Evolutionary conservation across 2,113 vertebrate species (phyloP), one percentile per base, ranked within the genome.

Genomic region (Natator depressus): DNA sequence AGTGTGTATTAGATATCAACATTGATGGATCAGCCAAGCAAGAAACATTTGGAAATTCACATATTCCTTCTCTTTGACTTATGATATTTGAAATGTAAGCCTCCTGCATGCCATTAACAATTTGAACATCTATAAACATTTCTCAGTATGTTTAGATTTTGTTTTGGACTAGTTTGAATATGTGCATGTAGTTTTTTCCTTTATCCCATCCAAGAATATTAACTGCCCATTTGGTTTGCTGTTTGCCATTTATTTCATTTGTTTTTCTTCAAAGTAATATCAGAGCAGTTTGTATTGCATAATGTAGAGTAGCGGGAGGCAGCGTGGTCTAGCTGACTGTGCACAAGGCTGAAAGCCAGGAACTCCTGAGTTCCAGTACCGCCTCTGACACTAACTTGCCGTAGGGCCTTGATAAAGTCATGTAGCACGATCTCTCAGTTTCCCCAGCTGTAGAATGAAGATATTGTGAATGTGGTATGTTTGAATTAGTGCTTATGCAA

Each of bases 21-120:
- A 95, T 83, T 93, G 93, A 96, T 95, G 96, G 93, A 90, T 91
- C 95, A 95, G 94, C 96, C 94, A 96, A 93, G 95, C 91, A 84
- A 75, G 62, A 85, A 95, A 35, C 65, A 5, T 75, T 96, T 96
- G 95, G 92, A 96, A 96, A 90, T 87, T 90, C 96, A 86, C 92
- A 72, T 65, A 82, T 92, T 96, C 94, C 90, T 97, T 89, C 93
- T 85, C 87, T 83, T 17, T 96, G 93, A 95, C 95, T 93, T 97
- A 4, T 76, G 96, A n/a, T 93, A 85, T 94, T 93, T 96, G 94
- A 91, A 94, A 95, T 95, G 89, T 65, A 80, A 93, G 82, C 84
- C 91, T 89, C 90, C 87, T 78, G 94, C 93, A 81, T 87, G 91
- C 92, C 89, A 89, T 96, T 89, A 97, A 89, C 91, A 90, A 27